Percentiles rank a stretch among this genome's conserved stretches.
Conservation (phyloP, 2,888 invertebrate genomes). For the Lasioglossum malachurum region DNA sequence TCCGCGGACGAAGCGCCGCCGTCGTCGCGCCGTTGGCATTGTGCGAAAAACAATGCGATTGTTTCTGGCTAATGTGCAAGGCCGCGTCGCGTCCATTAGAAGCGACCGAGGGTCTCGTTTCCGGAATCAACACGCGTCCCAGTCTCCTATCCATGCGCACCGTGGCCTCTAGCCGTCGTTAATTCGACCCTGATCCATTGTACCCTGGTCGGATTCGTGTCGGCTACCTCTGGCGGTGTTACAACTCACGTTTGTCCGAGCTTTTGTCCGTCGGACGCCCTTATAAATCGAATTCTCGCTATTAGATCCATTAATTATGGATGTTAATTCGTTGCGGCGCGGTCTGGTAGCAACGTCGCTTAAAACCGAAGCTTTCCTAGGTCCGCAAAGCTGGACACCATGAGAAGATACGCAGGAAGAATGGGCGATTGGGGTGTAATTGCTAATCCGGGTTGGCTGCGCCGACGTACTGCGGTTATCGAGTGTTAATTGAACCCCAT, state of each 20-base stretch:
- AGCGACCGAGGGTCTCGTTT: slow-evolving; percentile 56
- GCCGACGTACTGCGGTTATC: slow-evolving; percentile 5
- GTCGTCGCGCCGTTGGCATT: slow-evolving; percentile 59
- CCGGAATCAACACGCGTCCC: slow-evolving; percentile 62
- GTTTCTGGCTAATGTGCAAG: slow-evolving; percentile 71
- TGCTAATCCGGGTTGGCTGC: slow-evolving; percentile 11
- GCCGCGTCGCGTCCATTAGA: slow-evolving; percentile 69
- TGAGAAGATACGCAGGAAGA: neutral
- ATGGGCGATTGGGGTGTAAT: slow-evolving; percentile 5
- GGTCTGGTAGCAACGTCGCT: neutral
- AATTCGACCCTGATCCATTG: slow-evolving; percentile 69
- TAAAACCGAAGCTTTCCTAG: neutral
- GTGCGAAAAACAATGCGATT: slow-evolving; percentile 75
- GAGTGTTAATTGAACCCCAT: slow-evolving; percentile 7
- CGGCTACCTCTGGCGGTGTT: slow-evolving; percentile 61
- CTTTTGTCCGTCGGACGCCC: slow-evolving; percentile 29
- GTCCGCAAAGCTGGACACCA: neutral
- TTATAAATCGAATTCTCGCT: slow-evolving; percentile 21
- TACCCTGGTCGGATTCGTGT: slow-evolving; percentile 42
- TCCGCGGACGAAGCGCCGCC: slow-evolving; percentile 3
- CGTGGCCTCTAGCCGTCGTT: slow-evolving; percentile 54
- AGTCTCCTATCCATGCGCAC: slow-evolving; percentile 41
- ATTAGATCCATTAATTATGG: slow-evolving; percentile 38
- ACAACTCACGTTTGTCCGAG: slow-evolving; percentile 38
- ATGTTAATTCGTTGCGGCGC: slow-evolving; percentile 19